Evolutionary conservation across 30 jellyfish, hydroid and myxozoan species (phyloP).

Genomic region (Turritopsis dohrnii): DNA sequence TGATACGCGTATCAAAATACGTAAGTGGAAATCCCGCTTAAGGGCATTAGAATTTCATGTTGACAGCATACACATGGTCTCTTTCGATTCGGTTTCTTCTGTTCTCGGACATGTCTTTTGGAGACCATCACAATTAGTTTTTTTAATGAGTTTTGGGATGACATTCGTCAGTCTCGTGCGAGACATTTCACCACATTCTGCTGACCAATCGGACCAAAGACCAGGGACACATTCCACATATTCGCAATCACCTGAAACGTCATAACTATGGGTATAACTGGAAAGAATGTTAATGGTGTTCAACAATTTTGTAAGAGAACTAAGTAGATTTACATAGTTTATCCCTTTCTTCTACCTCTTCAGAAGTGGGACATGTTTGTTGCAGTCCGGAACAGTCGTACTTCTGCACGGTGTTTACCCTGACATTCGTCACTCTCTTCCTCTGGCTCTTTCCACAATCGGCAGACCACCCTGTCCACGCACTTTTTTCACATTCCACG

Average conservation of each 20-base stretch:
- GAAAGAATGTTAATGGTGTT: neutral
- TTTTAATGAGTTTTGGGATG: slow-evolving; percentile 37
- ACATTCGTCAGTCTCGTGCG: slow-evolving; percentile 28
- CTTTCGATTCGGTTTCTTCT: slow-evolving; percentile 45
- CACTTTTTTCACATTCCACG: slow-evolving; percentile 57
- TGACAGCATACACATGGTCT: slow-evolving; percentile 42
- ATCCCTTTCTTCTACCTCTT: slow-evolving; percentile 42
- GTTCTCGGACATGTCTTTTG: slow-evolving; percentile 36
- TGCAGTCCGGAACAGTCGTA: slow-evolving; percentile 47
- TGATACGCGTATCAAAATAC: too few relatives aligned
- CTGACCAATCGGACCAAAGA: slow-evolving; percentile 75
- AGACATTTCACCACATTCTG: slow-evolving; percentile 50
- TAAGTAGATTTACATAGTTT: slow-evolving; percentile 22
- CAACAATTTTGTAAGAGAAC: neutral
- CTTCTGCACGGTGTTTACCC: slow-evolving; percentile 30
- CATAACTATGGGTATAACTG: neutral
- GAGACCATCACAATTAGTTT: slow-evolving; percentile 43
- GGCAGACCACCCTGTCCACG: slow-evolving; percentile 72
- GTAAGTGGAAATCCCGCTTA: too few relatives aligned
- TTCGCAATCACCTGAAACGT: slow-evolving; percentile 54
- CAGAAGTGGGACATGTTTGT: slow-evolving; percentile 34
- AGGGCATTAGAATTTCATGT: too few relatives aligned
- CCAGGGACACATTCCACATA: slow-evolving; percentile 42
- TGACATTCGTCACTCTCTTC: slow-evolving; percentile 33
- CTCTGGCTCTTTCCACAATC: slow-evolving; percentile 59